These are phyloP conservation scores for Cryptocheilus praepositus DNA, from an alignment of 2,888 invertebrate species.

Conservation along the genomic window DNA sequence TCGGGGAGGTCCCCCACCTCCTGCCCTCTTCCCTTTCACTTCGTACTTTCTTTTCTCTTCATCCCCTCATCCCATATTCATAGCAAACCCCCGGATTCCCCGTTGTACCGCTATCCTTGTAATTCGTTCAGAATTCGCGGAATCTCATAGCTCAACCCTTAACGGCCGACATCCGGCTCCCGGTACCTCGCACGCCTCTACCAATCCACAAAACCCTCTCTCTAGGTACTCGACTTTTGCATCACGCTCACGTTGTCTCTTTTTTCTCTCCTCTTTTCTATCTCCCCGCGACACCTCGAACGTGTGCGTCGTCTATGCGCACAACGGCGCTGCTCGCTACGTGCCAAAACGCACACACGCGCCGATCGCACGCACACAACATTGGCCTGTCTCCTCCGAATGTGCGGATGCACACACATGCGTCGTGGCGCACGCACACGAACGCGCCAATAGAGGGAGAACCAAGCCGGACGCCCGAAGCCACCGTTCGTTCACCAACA, in stretches of 20 bases:
- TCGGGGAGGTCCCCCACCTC: conserved; percentile 31
- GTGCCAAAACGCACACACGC: conserved; percentile 21
- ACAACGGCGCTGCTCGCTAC: background rate
- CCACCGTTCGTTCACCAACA: conserved; percentile 37
- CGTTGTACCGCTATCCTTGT: background rate
- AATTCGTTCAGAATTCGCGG: background rate
- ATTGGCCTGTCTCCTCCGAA: conserved; percentile 13
- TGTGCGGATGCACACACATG: conserved; percentile 4
- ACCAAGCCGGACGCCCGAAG: conserved; percentile 36
- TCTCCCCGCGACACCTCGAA: conserved; percentile 7
- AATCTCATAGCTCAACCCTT: background rate
- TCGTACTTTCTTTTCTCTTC: background rate
- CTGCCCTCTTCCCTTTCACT: conserved; percentile 5
- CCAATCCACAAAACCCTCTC: conserved; percentile 18
- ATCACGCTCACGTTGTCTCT: conserved; percentile 20
- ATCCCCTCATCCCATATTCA: background rate
- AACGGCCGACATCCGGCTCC: background rate
- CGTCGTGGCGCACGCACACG: conserved; percentile 1
- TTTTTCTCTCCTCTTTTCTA: conserved; percentile 30
- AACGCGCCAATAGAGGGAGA: conserved; percentile 30
- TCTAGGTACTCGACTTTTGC: background rate
- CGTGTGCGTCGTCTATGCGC: background rate
- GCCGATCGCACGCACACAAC: conserved; percentile 19
- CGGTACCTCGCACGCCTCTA: conserved; percentile 5
- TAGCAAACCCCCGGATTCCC: background rate